These are phyloP conservation scores for Trissolcus basalis DNA, from an alignment of 1,140 invertebrate species.

Conservation along the genomic window DNA sequence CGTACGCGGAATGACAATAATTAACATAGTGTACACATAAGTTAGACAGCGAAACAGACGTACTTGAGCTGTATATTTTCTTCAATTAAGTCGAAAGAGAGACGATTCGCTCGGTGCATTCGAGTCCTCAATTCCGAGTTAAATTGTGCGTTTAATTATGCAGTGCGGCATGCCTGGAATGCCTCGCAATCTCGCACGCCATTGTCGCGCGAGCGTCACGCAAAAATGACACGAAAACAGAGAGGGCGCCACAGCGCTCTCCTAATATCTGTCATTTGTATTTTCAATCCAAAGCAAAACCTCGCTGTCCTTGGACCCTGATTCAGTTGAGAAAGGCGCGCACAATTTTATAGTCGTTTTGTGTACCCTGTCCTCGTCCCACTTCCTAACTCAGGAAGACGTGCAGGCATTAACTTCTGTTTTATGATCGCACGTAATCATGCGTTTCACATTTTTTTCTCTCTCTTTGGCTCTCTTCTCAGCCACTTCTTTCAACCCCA, in stretches of 20 bases:
- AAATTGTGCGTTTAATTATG: slow-evolving; percentile 62
- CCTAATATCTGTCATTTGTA: slow-evolving; percentile 10
- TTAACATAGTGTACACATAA: slow-evolving; percentile 58
- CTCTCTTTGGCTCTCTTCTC: background rate
- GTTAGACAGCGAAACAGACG: slow-evolving; percentile 48
- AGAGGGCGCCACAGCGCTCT: too few species aligned
- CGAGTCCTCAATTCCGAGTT: slow-evolving; percentile 58
- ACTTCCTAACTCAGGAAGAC: slow-evolving; percentile 53
- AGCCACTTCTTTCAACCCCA: background rate
- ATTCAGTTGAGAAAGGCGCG: slow-evolving; percentile 56
- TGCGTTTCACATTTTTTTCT: slow-evolving; percentile 27
- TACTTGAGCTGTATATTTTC: slow-evolving; percentile 44
- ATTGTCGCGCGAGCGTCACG: slow-evolving; percentile 9
- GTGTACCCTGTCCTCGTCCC: slow-evolving; percentile 55
- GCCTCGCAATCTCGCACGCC: slow-evolving; percentile 30
- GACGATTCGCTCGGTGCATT: slow-evolving; percentile 53
- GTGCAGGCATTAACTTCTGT: slow-evolving; percentile 35
- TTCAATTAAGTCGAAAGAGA: slow-evolving; percentile 56
- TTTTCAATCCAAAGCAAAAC: slow-evolving; percentile 29
- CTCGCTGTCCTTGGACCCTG: slow-evolving; percentile 58
- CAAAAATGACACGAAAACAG: slow-evolving; percentile 26
- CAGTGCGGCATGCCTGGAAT: slow-evolving; percentile 45
- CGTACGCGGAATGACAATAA: slow-evolving; percentile 49
- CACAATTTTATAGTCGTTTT: slow-evolving; percentile 42
- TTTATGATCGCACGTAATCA: slow-evolving; percentile 36